Base-by-base conservation (phyloP, 92 coral and sea anemone species). In the Porites divaricata region DNA sequence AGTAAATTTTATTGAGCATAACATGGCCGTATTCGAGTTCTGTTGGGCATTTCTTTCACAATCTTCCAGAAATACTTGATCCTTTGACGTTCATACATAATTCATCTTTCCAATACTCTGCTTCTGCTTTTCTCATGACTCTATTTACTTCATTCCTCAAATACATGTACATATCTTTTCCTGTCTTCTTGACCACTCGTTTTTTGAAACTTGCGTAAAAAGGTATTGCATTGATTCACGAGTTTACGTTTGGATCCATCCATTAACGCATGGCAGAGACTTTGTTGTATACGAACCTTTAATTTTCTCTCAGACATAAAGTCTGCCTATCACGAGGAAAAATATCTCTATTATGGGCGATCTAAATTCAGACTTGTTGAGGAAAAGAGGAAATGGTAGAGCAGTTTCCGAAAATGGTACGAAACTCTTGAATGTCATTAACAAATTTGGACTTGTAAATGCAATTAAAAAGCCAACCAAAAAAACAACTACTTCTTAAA, bases 121-220 rank as follows among this genome's bases (percentile, higher is more conserved):
- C 68, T 63, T 63, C 22, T 63, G 68, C 68, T 20, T 16, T 19
- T 63, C 68, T 63, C 68, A 63, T 63, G 26, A 63, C 22, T 63
- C 22, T 63, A 24, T 63, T 63, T 16, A 63, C 9, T 63, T 63
- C 68, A 11, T 63, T 19, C 9, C 68, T 63, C 9, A 63, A 6
- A 63, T 9, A 2, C 68, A 1, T 63, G 22, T 1, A 11, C 17
- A 8, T 12, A 6, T 63, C 22, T 24, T 8, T 63, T 63, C 22
- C 2, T 24, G 22, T 20, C 9, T 63, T 35, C 45, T 35, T 35
- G 45, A 35, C 45, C 45, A 35, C 45, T 6, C 45, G 45, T 35
- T 35, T 35, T 35, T 35, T 35, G 45, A 35, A 35, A 35, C 45
- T 35, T 35, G 45, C 45, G 45, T 35, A 35, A 35, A 28, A 35